Percentiles rank a stretch among this genome's conserved stretches.
Evolutionary conservation across 2,888 invertebrate species (phyloP).

Genomic region (Pandemis corylana): DNA sequence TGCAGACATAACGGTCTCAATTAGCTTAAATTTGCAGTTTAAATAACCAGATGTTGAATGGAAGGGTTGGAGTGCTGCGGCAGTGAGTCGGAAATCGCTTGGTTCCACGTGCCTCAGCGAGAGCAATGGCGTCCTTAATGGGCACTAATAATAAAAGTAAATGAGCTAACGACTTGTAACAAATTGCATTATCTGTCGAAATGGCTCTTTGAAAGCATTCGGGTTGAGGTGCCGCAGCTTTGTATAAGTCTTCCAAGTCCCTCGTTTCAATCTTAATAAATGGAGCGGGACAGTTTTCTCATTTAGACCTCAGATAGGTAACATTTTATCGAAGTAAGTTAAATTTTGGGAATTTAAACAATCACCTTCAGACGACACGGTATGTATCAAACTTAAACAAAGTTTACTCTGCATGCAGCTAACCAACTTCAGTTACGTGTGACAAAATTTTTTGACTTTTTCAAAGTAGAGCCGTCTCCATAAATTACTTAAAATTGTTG

Average conservation of each 20-base stretch:
- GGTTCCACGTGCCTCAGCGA: conserved; percentile 56
- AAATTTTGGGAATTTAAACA: not conserved
- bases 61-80: conserved; percentile 52
- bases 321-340: not conserved
- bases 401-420: not conserved
- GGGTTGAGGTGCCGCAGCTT: conserved; percentile 50
- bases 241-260: conserved; percentile 32
- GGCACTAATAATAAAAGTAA: conserved; percentile 74
- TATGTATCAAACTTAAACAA: not conserved
- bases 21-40: conserved; percentile 71
- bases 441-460: conserved; percentile 1
- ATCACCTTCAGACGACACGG: not conserved
- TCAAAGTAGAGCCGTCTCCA: not conserved
- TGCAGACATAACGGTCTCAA: conserved; percentile 64
- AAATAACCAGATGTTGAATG: conserved; percentile 67
- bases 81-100: conserved; percentile 52
- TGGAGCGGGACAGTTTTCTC: conserved; percentile 8
- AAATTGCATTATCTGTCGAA: conserved; percentile 75
- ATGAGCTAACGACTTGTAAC: conserved; percentile 73
- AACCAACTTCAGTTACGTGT: not conserved
- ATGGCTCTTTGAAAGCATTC: conserved; percentile 67
- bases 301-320: conserved; percentile 11
- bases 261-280: conserved; percentile 30
- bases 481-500: conserved; percentile 25
- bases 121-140: conserved; percentile 62